A percentile compares a stretch with the other conserved stretches of the same genome.
These are phyloP conservation scores for Parauchenoglanis ngamensis DNA, from an alignment of 2,797 vertebrate species.

Conservation along the genomic window DNA sequence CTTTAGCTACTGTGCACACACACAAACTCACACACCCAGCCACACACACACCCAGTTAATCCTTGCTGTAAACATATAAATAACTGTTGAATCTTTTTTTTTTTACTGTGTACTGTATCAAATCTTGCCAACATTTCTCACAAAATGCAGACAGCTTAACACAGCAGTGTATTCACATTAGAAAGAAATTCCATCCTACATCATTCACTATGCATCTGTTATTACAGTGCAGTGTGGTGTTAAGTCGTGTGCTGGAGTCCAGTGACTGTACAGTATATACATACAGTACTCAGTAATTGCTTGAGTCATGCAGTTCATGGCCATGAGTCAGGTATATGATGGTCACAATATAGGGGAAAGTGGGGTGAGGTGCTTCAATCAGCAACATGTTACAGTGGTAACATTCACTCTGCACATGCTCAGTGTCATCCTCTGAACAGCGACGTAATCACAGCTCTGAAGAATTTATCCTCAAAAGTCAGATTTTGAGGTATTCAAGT, in stretches of 20 bases:
- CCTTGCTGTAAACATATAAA: not conserved
- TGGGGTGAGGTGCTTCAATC: not conserved
- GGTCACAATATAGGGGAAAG: not conserved
- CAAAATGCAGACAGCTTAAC: too few species aligned
- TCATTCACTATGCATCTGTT: too few species aligned
- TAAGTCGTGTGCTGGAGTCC: not conserved
- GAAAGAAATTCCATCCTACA: too few species aligned
- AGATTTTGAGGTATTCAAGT: not conserved
- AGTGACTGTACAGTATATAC: not conserved
- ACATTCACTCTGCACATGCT: not conserved
- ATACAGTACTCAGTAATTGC: not conserved
- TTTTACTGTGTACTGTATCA: not conserved
- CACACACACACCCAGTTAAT: not conserved
- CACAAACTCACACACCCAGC: not conserved
- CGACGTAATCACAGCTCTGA: not conserved
- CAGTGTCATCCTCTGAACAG: not conserved
- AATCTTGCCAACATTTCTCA: too few species aligned
- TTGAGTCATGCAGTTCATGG: not conserved
- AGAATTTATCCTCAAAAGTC: not conserved
- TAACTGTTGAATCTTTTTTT: not conserved
- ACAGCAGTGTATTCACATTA: too few species aligned
- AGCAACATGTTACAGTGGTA: not conserved
- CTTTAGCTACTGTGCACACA: not conserved
- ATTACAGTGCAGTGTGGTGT: too few species aligned
- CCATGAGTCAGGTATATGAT: not conserved